Conservation (phyloP, 2,797 vertebrate species). For the Bovichtus diacanthus region DNA sequence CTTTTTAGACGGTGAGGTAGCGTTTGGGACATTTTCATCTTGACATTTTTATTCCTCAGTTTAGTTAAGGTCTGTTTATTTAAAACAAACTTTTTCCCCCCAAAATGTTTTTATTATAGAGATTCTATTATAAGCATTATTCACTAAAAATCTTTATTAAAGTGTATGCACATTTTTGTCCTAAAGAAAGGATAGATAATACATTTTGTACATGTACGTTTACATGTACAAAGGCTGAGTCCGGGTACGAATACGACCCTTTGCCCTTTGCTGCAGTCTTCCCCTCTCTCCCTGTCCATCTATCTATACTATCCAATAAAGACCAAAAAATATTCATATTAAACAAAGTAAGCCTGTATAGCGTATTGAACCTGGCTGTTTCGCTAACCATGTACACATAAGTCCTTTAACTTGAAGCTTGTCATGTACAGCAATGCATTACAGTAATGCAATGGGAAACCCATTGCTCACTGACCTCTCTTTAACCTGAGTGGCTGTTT, state of each 20-base stretch:
- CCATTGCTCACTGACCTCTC: constrained; percentile 70
- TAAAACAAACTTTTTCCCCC: background rate
- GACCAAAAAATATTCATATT: no score
- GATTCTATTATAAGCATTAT: background rate
- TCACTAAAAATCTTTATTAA: background rate
- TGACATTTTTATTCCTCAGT: background rate
- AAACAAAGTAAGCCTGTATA: background rate
- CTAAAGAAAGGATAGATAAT: no score
- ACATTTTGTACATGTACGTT: background rate
- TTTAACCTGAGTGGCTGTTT: constrained; percentile 71
- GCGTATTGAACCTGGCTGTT: background rate
- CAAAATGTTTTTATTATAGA: no score
- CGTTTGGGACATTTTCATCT: background rate
- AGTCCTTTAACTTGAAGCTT: constrained; percentile 19
- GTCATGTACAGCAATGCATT: constrained; percentile 32
- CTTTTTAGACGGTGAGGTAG: background rate
- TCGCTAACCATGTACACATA: background rate
- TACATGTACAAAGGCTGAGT: no score
- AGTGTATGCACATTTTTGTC: background rate
- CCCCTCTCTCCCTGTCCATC: no score
- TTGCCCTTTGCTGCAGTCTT: no score
- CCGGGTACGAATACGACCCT: no score
- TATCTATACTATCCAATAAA: no score
- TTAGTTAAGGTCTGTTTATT: background rate
- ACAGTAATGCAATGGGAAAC: constrained; percentile 48